Percentiles rank a stretch among this genome's conserved stretches.
These are phyloP conservation scores for Actenoides lindsayi DNA, from an alignment of 2,113 vertebrate species.

Conservation along the genomic window DNA sequence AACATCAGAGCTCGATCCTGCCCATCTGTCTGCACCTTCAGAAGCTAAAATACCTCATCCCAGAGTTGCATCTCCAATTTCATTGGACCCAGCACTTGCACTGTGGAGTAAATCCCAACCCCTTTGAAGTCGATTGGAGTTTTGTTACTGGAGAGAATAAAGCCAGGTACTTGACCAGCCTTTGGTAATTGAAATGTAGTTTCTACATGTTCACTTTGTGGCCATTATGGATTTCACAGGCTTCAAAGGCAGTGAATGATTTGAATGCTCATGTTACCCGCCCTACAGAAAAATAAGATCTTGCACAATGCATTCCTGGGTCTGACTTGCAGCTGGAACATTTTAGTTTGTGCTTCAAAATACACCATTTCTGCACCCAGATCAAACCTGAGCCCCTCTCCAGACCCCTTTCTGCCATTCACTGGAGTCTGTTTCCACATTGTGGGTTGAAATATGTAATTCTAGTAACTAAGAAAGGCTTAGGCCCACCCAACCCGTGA, in stretches of 20 bases:
- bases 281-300: conserved; percentile 47
- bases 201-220: conserved; percentile 30
- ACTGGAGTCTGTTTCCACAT: neutral
- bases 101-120: neutral
- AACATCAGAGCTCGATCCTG: neutral
- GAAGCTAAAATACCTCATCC: neutral
- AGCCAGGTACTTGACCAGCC: conserved; percentile 45
- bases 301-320: conserved; percentile 7
- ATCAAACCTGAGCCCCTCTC: conserved; percentile 30
- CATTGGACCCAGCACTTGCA: neutral
- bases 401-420: neutral
- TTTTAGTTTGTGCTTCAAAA: conserved; percentile 42
- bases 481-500: neutral
- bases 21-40: neutral
- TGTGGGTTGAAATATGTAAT: conserved; percentile 44
- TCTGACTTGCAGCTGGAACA: conserved; percentile 47
- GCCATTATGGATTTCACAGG: conserved; percentile 49
- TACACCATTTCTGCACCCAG: neutral
- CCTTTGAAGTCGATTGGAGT: conserved; percentile 45
- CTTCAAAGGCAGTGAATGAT: conserved; percentile 55
- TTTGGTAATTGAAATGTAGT: conserved; percentile 54
- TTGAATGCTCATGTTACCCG: conserved; percentile 46
- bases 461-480: neutral
- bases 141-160: conserved; percentile 37
- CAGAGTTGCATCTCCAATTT: neutral